These are phyloP conservation scores for Laspeyria flexula DNA, from an alignment of 2,888 invertebrate species.

Conservation along the genomic window DNA sequence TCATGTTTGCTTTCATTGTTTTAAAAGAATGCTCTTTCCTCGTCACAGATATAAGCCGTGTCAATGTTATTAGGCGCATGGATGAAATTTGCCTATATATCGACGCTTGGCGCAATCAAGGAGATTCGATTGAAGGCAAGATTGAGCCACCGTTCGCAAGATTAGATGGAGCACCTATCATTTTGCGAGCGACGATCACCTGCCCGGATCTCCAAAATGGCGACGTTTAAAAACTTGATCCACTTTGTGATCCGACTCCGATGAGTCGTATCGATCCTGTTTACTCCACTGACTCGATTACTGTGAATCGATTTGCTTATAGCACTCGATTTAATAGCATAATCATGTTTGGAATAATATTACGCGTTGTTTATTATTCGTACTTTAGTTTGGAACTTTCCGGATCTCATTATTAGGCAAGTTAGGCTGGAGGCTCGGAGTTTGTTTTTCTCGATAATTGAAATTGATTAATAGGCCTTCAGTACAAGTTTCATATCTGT, in stretches of 20 bases:
- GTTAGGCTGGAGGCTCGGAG: conserved; percentile 21
- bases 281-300: conserved; percentile 52
- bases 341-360: conserved; percentile 46
- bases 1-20: conserved; percentile 64
- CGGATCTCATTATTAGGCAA: conserved; percentile 38
- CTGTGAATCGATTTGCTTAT: conserved; percentile 34
- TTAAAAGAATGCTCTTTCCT: conserved; percentile 46
- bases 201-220: conserved; percentile 53
- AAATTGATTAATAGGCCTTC: conserved; percentile 37
- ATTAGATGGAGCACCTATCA: conserved; percentile 63
- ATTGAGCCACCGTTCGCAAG: conserved; percentile 58
- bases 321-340: conserved; percentile 44
- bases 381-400: conserved; percentile 40
- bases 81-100: conserved; percentile 51
- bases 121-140: conserved; percentile 64
- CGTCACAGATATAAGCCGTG: conserved; percentile 27
- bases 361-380: conserved; percentile 38
- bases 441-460: conserved; percentile 42
- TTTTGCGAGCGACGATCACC: conserved; percentile 54
- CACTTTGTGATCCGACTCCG: conserved; percentile 55
- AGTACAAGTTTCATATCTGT: conserved; percentile 12
- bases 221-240: conserved; percentile 49
- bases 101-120: conserved; percentile 61
- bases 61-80: conserved; percentile 40
- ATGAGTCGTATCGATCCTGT: conserved; percentile 52